Evolutionary conservation across 2,113 vertebrate genomes (phyloP), one percentile per base, ranked within the genome.

Genomic region (Thunnus maccoyii): DNA sequence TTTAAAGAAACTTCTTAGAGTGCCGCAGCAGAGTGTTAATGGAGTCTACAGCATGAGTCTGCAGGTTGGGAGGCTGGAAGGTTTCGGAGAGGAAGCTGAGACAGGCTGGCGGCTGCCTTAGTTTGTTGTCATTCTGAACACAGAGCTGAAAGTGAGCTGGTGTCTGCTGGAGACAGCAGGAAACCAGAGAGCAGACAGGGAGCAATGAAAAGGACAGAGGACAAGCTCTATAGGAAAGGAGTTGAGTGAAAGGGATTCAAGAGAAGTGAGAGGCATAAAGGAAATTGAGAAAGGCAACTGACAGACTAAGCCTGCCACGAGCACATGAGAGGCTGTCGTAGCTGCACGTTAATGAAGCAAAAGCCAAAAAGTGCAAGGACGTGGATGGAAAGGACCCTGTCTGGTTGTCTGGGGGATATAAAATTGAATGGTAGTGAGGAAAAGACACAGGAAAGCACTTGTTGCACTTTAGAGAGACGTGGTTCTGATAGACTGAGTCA

Each of bases 341-440:
- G 84, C 64, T 78, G 84, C 56, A 70, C 72, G 82, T 72, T 87
- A 85, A 90, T 85, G 73, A 79, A 86, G 82, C 84, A 69, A 71
- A 85, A 82, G 13, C 27, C 71, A 55, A 83, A 89, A 91, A 82
- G 80, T 69, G 60, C 62, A 77, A 77, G 81, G 88, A 89, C 44
- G 30, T 70, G 44, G 79, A 75, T 44, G 46, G 25, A 61, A 68
- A 17, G 30, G 64, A 60, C 22, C 25, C 14, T 41, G 60, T 75
- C 65, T 72, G 67, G 13, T 52, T 72, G 61, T 82, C 78, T 85
- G 41, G 16, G 11, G 93, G 92, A 86, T 87, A 92, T 86, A 89
- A 86, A 94, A 89, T 89, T 95, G 95, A 95, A 96, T 96, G 94
- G 91, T 95, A 96, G 95, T 91, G 90, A 95, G 93, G 89, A 90